Percentiles rank a stretch among this genome's conserved stretches.
phyloP scores from a whole-genome alignment of 2,113 vertebrate species.

The Phaethon lepturus region DNA sequence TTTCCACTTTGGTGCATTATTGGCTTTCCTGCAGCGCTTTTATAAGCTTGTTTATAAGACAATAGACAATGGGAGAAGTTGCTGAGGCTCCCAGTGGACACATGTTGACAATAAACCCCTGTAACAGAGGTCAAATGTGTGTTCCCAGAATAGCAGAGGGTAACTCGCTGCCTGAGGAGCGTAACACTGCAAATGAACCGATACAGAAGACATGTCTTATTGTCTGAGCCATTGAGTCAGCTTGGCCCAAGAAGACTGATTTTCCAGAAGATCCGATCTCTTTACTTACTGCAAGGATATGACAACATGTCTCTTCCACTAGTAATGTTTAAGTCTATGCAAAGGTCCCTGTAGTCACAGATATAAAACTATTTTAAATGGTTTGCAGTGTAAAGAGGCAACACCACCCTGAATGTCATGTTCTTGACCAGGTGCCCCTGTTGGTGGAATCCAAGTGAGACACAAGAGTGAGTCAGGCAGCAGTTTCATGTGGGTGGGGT shows the following conservation, averaged over 20 bases:
- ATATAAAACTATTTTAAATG: neutral
- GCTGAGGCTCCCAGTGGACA: constrained; percentile 58
- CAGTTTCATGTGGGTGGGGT: constrained; percentile 20
- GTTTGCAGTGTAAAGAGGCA: neutral
- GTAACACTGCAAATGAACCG: neutral
- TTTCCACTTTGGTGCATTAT: constrained; percentile 32
- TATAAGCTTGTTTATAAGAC: constrained; percentile 50
- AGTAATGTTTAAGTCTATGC: neutral
- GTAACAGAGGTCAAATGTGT: constrained; percentile 54
- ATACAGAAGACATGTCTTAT: constrained; percentile 42
- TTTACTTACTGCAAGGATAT: neutral
- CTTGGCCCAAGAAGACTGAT: constrained; percentile 22
- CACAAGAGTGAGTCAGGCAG: neutral
- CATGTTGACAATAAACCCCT: constrained; percentile 54
- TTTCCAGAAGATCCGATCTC: constrained; percentile 40
- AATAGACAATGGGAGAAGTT: constrained; percentile 71
- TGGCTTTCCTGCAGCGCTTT: neutral
- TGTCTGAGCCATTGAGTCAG: constrained; percentile 31
- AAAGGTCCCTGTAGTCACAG: constrained; percentile 9
- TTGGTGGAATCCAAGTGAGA: constrained; percentile 12
- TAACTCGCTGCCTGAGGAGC: neutral
- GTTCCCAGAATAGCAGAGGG: constrained; percentile 53
- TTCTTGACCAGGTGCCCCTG: constrained; percentile 27
- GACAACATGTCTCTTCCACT: constrained; percentile 31
- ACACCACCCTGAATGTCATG: neutral